Evolutionary conservation across 2,113 vertebrate species (phyloP).

Genomic region (Xiphorhynchus elegans): DNA sequence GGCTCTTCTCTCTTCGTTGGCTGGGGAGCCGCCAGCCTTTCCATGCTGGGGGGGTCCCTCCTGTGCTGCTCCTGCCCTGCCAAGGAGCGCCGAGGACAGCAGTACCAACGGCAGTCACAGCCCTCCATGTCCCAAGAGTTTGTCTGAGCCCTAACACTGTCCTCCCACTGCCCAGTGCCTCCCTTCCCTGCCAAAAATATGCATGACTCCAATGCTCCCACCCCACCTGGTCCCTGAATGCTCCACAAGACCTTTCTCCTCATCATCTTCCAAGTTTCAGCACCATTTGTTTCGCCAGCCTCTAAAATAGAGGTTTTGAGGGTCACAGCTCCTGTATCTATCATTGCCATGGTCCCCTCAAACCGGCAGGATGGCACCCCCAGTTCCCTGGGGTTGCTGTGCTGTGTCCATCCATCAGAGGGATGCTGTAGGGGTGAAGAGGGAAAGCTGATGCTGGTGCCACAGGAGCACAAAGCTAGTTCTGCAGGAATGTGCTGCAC

Average conservation of each 20-base stretch:
- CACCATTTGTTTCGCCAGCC: not conserved
- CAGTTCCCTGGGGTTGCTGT: accelerated
- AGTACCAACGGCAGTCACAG: constrained; percentile 88
- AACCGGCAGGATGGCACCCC: accelerated
- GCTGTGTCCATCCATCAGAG: accelerated
- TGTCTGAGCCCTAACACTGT: constrained; percentile 77
- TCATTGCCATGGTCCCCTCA: not conserved
- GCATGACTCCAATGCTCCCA: accelerated
- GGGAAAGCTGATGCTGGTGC: not conserved
- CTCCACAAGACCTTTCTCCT: not conserved
- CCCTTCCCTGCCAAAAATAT: not conserved
- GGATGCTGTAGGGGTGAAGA: not conserved
- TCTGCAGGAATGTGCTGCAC: not conserved
- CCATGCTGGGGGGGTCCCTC: constrained; percentile 88
- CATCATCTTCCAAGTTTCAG: not conserved
- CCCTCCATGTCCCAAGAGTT: constrained; percentile 90
- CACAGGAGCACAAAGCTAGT: not conserved
- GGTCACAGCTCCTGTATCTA: accelerated
- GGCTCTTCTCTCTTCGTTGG: constrained; percentile 93
- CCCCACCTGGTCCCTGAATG: not conserved
- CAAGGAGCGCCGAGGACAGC: constrained; percentile 82
- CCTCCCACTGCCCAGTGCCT: not conserved
- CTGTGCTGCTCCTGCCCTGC: constrained; percentile 93
- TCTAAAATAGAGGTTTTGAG: not conserved
- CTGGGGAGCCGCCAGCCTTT: constrained; percentile 91